phyloP scores from a whole-genome alignment of 1,140 invertebrate species.

The Branchinecta lynchi region DNA sequence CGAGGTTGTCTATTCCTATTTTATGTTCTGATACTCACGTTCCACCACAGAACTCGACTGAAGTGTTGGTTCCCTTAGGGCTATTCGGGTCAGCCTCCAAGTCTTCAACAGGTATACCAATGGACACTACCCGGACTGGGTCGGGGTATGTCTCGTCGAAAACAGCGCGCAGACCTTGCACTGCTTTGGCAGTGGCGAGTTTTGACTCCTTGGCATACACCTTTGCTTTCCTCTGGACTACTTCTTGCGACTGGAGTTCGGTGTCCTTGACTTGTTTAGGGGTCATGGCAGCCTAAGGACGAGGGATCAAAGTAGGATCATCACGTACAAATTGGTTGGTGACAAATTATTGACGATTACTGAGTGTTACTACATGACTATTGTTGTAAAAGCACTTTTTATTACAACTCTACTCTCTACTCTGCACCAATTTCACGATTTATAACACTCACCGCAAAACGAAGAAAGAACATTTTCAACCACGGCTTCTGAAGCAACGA shows the following conservation, averaged over 20 bases:
- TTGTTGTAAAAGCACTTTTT: no score
- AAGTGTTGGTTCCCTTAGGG: slow-evolving; percentile 58
- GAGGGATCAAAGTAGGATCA: background rate
- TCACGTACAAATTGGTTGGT: no score
- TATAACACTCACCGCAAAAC: no score
- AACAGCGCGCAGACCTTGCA: slow-evolving; percentile 88
- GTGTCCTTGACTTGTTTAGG: slow-evolving; percentile 66
- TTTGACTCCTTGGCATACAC: slow-evolving; percentile 83
- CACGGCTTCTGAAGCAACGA: no score
- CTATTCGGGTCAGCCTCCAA: slow-evolving; percentile 70
- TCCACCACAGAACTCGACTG: slow-evolving; percentile 99
- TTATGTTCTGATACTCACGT: slow-evolving; percentile 42
- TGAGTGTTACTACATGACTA: no score
- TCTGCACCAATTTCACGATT: no score
- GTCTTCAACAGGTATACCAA: slow-evolving; percentile 81
- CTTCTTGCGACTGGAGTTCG: slow-evolving; percentile 58
- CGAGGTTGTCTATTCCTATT: no score
- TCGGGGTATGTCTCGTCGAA: slow-evolving; percentile 99
- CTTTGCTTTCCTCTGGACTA: slow-evolving; percentile 59
- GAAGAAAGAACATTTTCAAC: no score
- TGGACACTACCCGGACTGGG: slow-evolving; percentile 88
- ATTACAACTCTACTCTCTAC: no score
- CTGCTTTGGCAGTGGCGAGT: slow-evolving; percentile 68
- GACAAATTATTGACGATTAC: no score
- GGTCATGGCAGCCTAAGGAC: slow-evolving; percentile 55